Base-by-base conservation (phyloP, 2,888 invertebrate species). In the Andrena marginata region DNA sequence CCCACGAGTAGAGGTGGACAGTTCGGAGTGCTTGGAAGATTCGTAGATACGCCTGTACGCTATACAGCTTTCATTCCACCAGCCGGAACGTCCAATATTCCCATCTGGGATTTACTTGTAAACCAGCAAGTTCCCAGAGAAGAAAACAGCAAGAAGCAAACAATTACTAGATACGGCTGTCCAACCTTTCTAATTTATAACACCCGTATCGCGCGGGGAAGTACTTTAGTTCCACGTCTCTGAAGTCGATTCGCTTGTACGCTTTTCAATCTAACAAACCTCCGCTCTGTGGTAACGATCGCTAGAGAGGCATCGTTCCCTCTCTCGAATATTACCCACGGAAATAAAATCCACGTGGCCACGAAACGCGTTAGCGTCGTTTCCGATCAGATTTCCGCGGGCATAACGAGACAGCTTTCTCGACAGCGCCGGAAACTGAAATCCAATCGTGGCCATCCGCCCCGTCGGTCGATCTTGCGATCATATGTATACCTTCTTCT, bases 401-500 rank as follows among this genome's bases (percentile, higher is more conserved):
- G 23, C 49, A 56, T 68, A 79, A 79, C 56, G 80, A 59, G 72
- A 68, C 72, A 63, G 62, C 68, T 63, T 67, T 56, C 54, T 20
- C 4, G 31, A 68, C 20, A 26, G 10, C 6, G 10, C 56, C 33
- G 48, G n/a, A 42, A 51, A 13, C 7, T 16, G 60, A 86, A 74
- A 80, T 67, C 69, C 62, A 83, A 70, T 79, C 64, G 69, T 8
- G 49, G 48, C 23, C 10, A n/a, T 31, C 29, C 56, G 10, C 23
- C 54, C 26, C 20, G 2, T 7, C 54, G 31, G 31, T 20, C 42
- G 69, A 6, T 69, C 51, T 54, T 51, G 35, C 56, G 6, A 51
- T 26, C 49, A 23, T 26, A 13, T 42, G 42, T 42, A 3, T 42
- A 49, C 48, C 16, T 77, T 16, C 29, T n/a, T 10, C 20, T 64